Conservation (phyloP, 2,888 invertebrate species). For the Metalampra italica region DNA sequence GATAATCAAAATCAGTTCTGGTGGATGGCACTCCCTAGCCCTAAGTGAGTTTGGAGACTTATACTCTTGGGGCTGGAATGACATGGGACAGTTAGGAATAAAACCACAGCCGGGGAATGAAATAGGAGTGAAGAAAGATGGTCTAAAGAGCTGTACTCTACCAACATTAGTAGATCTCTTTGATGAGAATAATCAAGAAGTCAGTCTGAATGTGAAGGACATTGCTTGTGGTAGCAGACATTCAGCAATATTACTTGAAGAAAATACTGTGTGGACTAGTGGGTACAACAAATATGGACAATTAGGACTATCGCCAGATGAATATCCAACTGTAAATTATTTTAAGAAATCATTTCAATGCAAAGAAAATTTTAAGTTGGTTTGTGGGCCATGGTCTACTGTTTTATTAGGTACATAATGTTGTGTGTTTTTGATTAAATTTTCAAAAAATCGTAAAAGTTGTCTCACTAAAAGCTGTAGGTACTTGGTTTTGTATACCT, state of each 20-base stretch:
- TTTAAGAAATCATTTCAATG: constrained; percentile 47
- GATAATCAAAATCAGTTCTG: constrained; percentile 84
- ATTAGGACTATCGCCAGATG: constrained; percentile 70
- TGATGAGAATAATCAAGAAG: constrained; percentile 56
- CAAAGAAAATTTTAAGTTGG: constrained; percentile 27
- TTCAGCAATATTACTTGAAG: constrained; percentile 83
- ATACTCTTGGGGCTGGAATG: constrained; percentile 96
- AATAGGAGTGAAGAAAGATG: constrained; percentile 18
- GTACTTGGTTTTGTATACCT: no score
- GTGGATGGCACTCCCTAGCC: constrained; percentile 93
- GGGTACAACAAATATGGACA: constrained; percentile 93
- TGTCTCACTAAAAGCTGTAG: no score
- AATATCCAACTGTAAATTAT: constrained; percentile 33
- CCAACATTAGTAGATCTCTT: constrained; percentile 59
- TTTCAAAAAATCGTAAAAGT: no score
- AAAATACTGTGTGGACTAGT: constrained; percentile 83
- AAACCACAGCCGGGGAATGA: constrained; percentile 43
- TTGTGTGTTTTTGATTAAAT: no score
- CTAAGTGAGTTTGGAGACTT: constrained; percentile 89
- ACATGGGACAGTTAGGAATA: constrained; percentile 90
- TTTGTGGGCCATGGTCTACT: constrained; percentile 63
- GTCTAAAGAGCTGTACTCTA: constrained; percentile 40
- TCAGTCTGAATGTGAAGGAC: constrained; percentile 72
- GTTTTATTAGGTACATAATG: constrained; percentile 21
- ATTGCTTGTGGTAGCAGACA: constrained; percentile 88